Conservation (phyloP, 2,888 invertebrate species). For the Cephus sareptanus region DNA sequence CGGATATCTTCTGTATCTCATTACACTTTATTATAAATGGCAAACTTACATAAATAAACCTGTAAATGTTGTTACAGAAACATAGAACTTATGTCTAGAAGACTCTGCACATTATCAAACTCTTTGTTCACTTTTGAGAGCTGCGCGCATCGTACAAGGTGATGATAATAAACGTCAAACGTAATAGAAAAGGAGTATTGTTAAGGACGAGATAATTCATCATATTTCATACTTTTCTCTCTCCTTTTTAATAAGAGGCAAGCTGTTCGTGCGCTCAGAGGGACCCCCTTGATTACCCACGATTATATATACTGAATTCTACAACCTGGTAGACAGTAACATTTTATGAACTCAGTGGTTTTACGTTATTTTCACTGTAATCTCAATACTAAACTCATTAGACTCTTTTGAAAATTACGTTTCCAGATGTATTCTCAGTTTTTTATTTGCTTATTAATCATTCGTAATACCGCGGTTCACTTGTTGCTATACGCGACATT, state of each 20-base stretch:
- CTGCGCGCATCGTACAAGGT: neutral
- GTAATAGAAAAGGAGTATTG: neutral
- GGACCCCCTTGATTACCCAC: neutral
- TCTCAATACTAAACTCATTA: neutral
- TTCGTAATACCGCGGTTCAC: neutral
- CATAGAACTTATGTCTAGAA: conserved; percentile 60
- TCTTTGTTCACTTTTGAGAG: neutral
- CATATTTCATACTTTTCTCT: neutral
- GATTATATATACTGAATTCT: neutral
- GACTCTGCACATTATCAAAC: conserved; percentile 7
- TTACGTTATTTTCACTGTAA: neutral
- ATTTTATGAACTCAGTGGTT: neutral
- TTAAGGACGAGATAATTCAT: neutral
- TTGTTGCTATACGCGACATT: neutral
- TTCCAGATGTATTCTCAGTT: neutral
- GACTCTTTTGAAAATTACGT: neutral
- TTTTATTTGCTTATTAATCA: neutral
- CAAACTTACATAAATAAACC: conserved; percentile 61
- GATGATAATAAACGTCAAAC: neutral
- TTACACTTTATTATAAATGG: conserved; percentile 62
- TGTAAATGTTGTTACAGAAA: conserved; percentile 58
- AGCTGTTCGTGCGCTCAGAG: neutral
- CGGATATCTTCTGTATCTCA: conserved; percentile 33
- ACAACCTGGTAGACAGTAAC: neutral
- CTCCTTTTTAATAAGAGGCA: neutral